Percentiles rank a stretch among this genome's conserved stretches.
Conservation (phyloP, 2,113 vertebrate species). For the Apodemus sylvaticus region DNA sequence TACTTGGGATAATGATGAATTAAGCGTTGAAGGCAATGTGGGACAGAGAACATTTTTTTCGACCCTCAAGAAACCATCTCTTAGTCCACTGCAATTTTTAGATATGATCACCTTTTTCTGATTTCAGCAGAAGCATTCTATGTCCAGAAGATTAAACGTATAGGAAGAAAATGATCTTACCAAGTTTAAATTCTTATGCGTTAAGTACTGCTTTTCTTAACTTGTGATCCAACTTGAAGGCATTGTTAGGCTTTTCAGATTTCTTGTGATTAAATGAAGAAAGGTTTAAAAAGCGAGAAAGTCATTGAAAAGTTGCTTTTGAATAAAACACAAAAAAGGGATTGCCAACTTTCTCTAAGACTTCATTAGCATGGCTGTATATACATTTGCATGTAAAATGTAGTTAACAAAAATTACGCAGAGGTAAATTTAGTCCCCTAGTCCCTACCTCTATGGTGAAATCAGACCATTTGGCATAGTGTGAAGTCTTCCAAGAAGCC, state of each 20-base stretch:
- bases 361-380: slow-evolving; percentile 68
- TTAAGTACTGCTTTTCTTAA: slow-evolving; percentile 58
- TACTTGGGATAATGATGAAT: neutral
- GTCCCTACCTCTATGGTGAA: slow-evolving; percentile 69
- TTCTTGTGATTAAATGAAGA: slow-evolving; percentile 69
- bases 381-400: slow-evolving; percentile 70
- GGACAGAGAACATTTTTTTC: neutral
- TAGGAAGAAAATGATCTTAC: slow-evolving; percentile 17
- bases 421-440: slow-evolving; percentile 72
- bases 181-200: slow-evolving; percentile 52
- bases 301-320: slow-evolving; percentile 72
- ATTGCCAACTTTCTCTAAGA: slow-evolving; percentile 72
- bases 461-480: slow-evolving; percentile 75
- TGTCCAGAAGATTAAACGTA: slow-evolving; percentile 48
- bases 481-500: slow-evolving; percentile 77
- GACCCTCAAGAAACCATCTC: slow-evolving; percentile 2
- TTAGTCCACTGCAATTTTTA: slow-evolving; percentile 3
- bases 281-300: slow-evolving; percentile 67
- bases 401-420: slow-evolving; percentile 74
- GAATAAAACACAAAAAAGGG: slow-evolving; percentile 67
- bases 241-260: slow-evolving; percentile 61
- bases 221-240: slow-evolving; percentile 49
- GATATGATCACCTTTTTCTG: slow-evolving; percentile 43
- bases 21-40: slow-evolving; percentile 24
- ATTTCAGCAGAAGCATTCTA: slow-evolving; percentile 23